Conservation (phyloP, 2,113 vertebrate species). For the Forbesichthys papilliferus region DNA sequence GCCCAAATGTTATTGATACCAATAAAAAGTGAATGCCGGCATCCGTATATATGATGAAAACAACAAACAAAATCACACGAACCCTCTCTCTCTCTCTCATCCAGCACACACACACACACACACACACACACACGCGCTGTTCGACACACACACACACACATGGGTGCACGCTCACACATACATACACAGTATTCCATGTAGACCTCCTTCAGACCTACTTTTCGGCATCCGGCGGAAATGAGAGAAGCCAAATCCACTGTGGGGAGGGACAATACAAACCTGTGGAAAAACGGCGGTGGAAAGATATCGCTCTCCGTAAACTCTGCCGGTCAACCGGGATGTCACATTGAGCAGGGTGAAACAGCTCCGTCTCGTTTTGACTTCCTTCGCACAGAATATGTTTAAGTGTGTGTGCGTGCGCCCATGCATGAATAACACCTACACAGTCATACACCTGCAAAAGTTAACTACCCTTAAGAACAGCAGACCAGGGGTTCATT, state of each 20-base stretch:
- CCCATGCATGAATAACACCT: neutral
- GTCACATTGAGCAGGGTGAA: conserved; percentile 22
- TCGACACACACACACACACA: too few species aligned
- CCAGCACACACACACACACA: conserved; percentile 12
- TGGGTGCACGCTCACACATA: neutral
- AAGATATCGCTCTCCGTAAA: conserved; percentile 41
- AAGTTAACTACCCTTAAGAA: neutral
- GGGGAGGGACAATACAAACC: conserved; percentile 25
- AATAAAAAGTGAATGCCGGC: too few species aligned
- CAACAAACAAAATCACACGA: too few species aligned
- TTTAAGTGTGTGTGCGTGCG: neutral
- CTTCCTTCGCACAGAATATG: neutral
- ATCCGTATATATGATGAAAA: too few species aligned
- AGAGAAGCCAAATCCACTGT: conserved; percentile 35
- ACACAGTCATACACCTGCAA: neutral
- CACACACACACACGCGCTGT: neutral
- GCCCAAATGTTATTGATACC: too few species aligned
- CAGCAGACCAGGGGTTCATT: too few species aligned
- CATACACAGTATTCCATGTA: neutral
- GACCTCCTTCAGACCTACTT: neutral
- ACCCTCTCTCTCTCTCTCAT: too few species aligned
- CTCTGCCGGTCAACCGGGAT: conserved; percentile 42
- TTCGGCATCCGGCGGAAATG: conserved; percentile 42
- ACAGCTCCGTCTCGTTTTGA: conserved; percentile 34
- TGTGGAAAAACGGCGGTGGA: conserved; percentile 52